Base-by-base conservation (phyloP, 1,140 invertebrate genomes). In the Lucilia cuprina region DNA sequence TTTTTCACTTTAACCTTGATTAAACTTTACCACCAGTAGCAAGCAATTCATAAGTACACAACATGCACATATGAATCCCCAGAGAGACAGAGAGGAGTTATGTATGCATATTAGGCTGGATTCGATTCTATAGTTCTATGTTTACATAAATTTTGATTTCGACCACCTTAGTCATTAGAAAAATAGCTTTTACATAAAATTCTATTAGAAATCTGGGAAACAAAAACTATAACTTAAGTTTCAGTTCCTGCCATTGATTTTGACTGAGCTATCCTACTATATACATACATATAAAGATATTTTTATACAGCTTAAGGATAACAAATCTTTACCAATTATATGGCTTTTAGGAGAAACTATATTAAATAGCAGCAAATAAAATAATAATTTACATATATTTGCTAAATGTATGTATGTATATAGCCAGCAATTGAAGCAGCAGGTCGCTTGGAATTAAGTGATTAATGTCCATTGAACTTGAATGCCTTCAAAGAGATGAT, bases 311-410 rank as follows among this genome's bases (percentile, higher is more conserved):
- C 7, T 55, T 55, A 55, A 41, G 41, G 41, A 60, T 60, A 60
- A 60, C n/a, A 70, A 70, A 70, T 70, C 21, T 70, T 70, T 70
- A 70, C 17, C 65, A 70, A 70, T 70, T 70, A 70, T 25, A 70
- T 21, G 65, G n/a, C 65, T 70, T 70, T 70, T 19, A 21, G 65
- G 1, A 70, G n/a, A 12, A 55, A 55, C 50, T 55, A 55, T 2
- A 55, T 55, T 55, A 30, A 30, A 30, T 2, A 55, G 5, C 50
- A 55, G 50, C 50, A 55, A 55, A 55, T 55, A 17, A 55, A 55
- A 55, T 55, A 55, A 55, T 55, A 17, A 55, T 55, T 55, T 55
- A 10, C 50, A 5, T 17, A 1, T 14, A 41, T 55, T 7, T 55
- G 50, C 17, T 55, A 2, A 49, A 49, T 49, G 49, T 49, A 30